Base-by-base conservation (phyloP, 2,888 invertebrate species). In the Chalcis sispes region DNA sequence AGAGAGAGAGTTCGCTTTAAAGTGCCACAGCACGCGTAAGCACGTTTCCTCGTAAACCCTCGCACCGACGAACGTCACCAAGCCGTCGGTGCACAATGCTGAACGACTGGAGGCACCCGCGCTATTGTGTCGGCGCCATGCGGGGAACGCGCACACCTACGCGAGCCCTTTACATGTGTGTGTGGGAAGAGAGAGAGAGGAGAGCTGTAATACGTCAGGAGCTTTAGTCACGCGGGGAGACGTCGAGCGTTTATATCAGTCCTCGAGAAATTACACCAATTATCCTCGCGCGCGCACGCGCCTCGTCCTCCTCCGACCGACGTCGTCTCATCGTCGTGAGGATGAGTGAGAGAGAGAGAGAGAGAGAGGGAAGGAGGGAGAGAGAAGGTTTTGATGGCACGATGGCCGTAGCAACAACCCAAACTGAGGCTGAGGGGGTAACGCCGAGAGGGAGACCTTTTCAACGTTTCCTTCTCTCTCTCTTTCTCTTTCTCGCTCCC, bases 251-350 rank as follows among this genome's bases (percentile, higher is more conserved):
- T 85, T 85, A 86, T 86, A 84, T 83, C 81, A 81, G 82, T 82
- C 81, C 81, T 74, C 79, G 80, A 80, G 81, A 86, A 86, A 86
- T 86, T 86, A 85, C 82, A 80, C 83, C 84, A 87, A 87, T 87
- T 85, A 85, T 83, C 81, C 80, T 77, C 64, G 72, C 52, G 27
- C 54, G 27, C 46, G 32, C 52, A 25, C 27, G 42, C 5, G 52
- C 7, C 61, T 10, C n/a, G n/a, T n/a, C n/a, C n/a, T 13, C 7
- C 20, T 8, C 58, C n/a, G n/a, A n/a, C 36, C 58, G 56, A 1
- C 18, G 58, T 40, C 23, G 13, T 10, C 75, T 20, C 29, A 20
- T 5, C 20, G 20, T 48, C 32, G 77, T n/a, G n/a, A n/a, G n/a
- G n/a, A n/a, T n/a, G n/a, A n/a, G n/a, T n/a, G n/a, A n/a, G n/a